Evolutionary conservation across 2,113 vertebrate genomes (phyloP), one percentile per base, ranked within the genome.

Genomic region (Stegastes partitus): DNA sequence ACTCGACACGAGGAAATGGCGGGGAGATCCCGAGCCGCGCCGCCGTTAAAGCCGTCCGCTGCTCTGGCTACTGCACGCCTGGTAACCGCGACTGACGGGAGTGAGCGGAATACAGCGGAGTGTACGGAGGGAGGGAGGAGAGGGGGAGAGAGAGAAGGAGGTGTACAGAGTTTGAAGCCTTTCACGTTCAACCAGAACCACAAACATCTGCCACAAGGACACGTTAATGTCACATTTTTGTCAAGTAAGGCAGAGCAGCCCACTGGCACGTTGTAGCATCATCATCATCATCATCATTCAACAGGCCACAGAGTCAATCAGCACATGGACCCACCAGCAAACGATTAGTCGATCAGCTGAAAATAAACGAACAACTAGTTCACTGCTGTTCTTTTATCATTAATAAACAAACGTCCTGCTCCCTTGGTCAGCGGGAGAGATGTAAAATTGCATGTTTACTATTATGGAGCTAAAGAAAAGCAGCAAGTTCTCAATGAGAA

Each of bases 61-160:
- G 72, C 12, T 63, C 95, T 96, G 96, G 96, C 96, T 96, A 97
- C 96, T 88, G 92, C 83, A 92, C 93, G 95, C 93, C 78, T 85
- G 81, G 56, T 69, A 84, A 90, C 84, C 82, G 89, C 74, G 88
- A 93, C 77, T 78, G 68, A 31, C 83, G 63, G 68, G 39, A 63
- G 81, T 12, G 78, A 82, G 78, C 16, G 62, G 72, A 79, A 47
- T 51, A 28, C 15, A 71, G 70, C 58, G 49, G 79, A 83, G 80
- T 62, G 49, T 70, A 74, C 49, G 25, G 11, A 62, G 69, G 18
- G 50, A 28, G 56, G 16, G 47, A 53, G 61, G 67, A 26, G 67
- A n/a, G 51, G 3, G 63, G 26, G 59, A 31, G 54, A n/a, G 55
- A 25, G 56, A 25, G 42, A 63, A 51, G 50, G 74, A 63, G 79